Evolutionary conservation across 2,888 invertebrate species (phyloP).

Genomic region (Acronicta aceris): DNA sequence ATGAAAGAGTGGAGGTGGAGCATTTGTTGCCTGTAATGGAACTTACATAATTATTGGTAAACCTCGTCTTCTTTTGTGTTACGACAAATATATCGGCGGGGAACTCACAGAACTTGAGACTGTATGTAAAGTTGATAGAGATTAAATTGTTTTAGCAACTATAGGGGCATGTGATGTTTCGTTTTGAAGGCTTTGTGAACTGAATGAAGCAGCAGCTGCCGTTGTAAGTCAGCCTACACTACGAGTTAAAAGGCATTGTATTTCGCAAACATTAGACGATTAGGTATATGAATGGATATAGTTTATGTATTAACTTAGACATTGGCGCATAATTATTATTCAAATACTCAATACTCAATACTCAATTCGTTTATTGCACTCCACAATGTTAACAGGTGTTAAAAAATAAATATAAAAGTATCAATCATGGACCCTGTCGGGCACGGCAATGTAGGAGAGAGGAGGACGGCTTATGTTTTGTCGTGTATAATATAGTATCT

Average conservation of each 20-base stretch:
- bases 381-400: no score
- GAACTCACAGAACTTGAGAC: constrained; percentile 17
- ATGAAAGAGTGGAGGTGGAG: constrained; percentile 72
- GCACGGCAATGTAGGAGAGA: no score
- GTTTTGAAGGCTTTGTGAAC: constrained; percentile 39
- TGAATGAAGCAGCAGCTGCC: constrained; percentile 73
- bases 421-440: no score
- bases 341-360: no score
- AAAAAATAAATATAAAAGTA: no score
- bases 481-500: no score
- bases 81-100: constrained; percentile 9
- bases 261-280: constrained; percentile 57
- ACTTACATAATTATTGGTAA: constrained; percentile 79
- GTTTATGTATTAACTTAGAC: constrained; percentile 39
- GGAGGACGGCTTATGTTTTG: no score
- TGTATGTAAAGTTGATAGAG: constrained; percentile 4
- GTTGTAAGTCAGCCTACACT: constrained; percentile 60
- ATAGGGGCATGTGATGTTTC: constrained; percentile 32
- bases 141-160: constrained; percentile 11
- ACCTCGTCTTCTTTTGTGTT: constrained; percentile 40
- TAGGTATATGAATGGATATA: constrained; percentile 40
- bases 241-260: constrained; percentile 56
- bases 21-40: constrained; percentile 68
- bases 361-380: no score
- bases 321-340: constrained; percentile 24